Evolutionary conservation across 2,888 invertebrate species (phyloP).

Genomic region (Ganaspis brasiliensis): DNA sequence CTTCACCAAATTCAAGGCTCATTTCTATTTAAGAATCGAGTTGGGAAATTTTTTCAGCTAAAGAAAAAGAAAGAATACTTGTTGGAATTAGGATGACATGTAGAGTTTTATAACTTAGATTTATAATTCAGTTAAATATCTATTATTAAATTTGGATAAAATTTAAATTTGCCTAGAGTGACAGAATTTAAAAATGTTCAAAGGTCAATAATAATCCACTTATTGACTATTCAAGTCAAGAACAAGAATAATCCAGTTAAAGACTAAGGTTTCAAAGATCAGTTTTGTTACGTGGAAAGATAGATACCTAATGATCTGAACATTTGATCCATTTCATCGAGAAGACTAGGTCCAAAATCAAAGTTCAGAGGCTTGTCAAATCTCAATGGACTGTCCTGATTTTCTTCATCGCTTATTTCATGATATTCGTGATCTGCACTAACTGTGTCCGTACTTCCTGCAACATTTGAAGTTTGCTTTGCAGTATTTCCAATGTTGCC

Average conservation of each 20-base stretch:
- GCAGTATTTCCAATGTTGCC: slow-evolving; percentile 65
- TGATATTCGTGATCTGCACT: slow-evolving; percentile 88
- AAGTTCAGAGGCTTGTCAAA: slow-evolving; percentile 82
- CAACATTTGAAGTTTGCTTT: slow-evolving; percentile 70
- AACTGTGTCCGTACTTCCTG: slow-evolving; percentile 64
- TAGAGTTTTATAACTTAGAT: no score
- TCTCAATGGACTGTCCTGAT: slow-evolving; percentile 81
- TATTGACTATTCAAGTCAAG: no score
- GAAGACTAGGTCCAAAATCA: slow-evolving; percentile 93
- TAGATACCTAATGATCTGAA: slow-evolving; percentile 83
- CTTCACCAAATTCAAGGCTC: slow-evolving; percentile 33
- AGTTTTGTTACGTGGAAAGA: neutral
- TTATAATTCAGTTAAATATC: no score
- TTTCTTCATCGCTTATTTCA: slow-evolving; percentile 91
- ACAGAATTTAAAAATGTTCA: no score
- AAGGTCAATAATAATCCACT: neutral
- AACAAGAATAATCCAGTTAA: neutral
- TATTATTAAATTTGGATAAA: neutral
- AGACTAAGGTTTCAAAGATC: neutral
- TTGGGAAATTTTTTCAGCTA: no score
- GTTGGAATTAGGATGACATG: no score
- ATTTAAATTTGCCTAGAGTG: neutral
- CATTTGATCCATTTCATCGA: slow-evolving; percentile 95
- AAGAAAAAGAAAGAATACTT: no score
- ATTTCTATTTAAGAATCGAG: no score